phyloP scores from a whole-genome alignment of 2,113 vertebrate species.

The Carassius gibelio region DNA sequence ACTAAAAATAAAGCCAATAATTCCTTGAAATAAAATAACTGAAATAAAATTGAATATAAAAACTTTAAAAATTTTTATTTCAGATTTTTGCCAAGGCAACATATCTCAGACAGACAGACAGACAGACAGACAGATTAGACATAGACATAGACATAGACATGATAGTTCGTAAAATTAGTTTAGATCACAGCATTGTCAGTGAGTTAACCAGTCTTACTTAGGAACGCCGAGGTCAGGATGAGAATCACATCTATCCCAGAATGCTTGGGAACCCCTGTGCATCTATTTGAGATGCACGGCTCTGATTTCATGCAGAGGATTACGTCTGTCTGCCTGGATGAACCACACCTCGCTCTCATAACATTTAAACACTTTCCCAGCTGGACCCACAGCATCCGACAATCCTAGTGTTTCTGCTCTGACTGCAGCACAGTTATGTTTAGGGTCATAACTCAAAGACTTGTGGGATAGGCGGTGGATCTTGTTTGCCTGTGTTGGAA shows the following conservation, averaged over 20 bases:
- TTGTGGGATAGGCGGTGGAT: not conserved
- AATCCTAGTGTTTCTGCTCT: not conserved
- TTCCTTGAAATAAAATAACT: too few species aligned
- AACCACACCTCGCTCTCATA: conserved; percentile 12
- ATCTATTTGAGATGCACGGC: not conserved
- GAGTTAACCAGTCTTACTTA: conserved; percentile 35
- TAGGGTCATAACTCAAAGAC: not conserved
- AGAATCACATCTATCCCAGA: not conserved
- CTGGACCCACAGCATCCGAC: conserved; percentile 17
- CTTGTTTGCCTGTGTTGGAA: not conserved
- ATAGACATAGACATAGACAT: not conserved
- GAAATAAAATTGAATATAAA: too few species aligned
- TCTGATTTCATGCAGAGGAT: conserved; percentile 39
- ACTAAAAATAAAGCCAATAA: not conserved
- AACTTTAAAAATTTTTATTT: too few species aligned
- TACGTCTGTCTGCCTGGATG: conserved; percentile 19
- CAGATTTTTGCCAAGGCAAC: too few species aligned
- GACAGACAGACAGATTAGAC: not conserved
- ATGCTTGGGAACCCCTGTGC: not conserved
- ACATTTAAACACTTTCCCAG: conserved; percentile 15
- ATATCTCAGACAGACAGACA: too few species aligned
- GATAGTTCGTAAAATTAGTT: conserved; percentile 8
- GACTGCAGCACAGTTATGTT: not conserved
- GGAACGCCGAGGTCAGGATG: conserved; percentile 36
- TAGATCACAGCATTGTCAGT: conserved; percentile 19